Conservation (phyloP, 1,140 invertebrate species). For the Tigriopus japonicus region DNA sequence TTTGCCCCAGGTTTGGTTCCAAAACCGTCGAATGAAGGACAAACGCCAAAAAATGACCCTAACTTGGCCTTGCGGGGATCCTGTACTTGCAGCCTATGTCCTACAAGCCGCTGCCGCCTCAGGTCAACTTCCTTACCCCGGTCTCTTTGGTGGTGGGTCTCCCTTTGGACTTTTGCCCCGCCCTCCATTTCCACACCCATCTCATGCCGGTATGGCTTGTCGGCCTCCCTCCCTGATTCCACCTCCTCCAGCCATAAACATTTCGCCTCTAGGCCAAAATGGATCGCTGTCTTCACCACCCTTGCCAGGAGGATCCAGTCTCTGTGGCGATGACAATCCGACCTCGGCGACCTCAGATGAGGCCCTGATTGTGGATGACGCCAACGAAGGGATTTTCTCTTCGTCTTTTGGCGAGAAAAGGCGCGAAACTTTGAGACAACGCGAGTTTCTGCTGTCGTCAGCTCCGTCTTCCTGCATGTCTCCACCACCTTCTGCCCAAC, state of each 20-base stretch:
- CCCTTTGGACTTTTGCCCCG: background rate
- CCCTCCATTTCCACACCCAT: background rate
- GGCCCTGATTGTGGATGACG: no score
- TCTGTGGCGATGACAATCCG: no score
- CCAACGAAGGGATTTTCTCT: no score
- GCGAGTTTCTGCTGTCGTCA: no score
- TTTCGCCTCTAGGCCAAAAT: no score
- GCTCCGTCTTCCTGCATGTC: no score
- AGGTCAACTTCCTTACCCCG: constrained; percentile 24
- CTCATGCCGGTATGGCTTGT: background rate
- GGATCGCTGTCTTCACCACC: no score
- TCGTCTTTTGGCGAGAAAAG: no score
- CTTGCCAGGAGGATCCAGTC: no score
- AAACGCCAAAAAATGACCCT: constrained; percentile 81
- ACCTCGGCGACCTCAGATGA: no score
- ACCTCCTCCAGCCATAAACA: background rate
- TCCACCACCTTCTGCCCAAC: no score
- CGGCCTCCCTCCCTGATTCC: background rate
- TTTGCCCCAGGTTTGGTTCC: constrained; percentile 80
- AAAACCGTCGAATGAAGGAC: constrained; percentile 98
- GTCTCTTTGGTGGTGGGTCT: background rate
- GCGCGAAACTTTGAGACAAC: no score
- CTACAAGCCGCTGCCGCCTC: constrained; percentile 57
- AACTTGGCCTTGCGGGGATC: constrained; percentile 85
- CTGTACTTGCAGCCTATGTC: constrained; percentile 70